These are phyloP conservation scores for Aphidius gifuensis DNA, from an alignment of 1,140 invertebrate species.

Conservation along the genomic window DNA sequence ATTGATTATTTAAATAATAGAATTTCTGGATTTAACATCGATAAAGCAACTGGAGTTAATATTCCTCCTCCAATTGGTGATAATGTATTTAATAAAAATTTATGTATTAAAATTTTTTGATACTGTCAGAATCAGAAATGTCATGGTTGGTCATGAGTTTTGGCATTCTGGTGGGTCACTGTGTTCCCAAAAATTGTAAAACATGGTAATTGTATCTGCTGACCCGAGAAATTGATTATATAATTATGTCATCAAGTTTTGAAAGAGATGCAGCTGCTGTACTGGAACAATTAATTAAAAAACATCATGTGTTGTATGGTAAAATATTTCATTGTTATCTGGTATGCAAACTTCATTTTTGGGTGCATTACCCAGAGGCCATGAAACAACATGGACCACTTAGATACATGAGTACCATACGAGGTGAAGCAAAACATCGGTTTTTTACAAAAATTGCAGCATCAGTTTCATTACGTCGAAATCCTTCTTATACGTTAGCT, in stretches of 20 bases:
- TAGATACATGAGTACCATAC: too few relatives aligned
- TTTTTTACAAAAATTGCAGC: too few relatives aligned
- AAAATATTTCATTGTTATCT: too few relatives aligned
- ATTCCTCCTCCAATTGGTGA: constrained; percentile 18
- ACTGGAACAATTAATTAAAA: too few relatives aligned
- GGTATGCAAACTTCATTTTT: too few relatives aligned
- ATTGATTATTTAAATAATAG: constrained; percentile 8
- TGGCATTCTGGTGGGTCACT: constrained; percentile 21
- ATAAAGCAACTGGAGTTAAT: constrained; percentile 16
- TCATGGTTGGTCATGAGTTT: constrained; percentile 18
- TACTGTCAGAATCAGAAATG: constrained; percentile 20
- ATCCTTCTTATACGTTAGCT: too few relatives aligned
- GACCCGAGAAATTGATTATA: constrained; percentile 16
- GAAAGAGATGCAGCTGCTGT: constrained; percentile 2
- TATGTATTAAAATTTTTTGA: constrained; percentile 16
- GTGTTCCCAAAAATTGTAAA: constrained; percentile 16
- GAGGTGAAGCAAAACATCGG: too few relatives aligned
- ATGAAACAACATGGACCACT: too few relatives aligned
- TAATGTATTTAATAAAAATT: too few relatives aligned
- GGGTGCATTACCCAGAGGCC: too few relatives aligned
- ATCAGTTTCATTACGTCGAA: too few relatives aligned
- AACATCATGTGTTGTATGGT: too few relatives aligned
- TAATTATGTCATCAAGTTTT: constrained; percentile 17
- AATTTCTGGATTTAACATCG: constrained; percentile 9
- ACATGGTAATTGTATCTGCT: constrained; percentile 19